Evolutionary conservation across 2,113 vertebrate genomes (phyloP).

Genomic region (Clupea harengus): DNA sequence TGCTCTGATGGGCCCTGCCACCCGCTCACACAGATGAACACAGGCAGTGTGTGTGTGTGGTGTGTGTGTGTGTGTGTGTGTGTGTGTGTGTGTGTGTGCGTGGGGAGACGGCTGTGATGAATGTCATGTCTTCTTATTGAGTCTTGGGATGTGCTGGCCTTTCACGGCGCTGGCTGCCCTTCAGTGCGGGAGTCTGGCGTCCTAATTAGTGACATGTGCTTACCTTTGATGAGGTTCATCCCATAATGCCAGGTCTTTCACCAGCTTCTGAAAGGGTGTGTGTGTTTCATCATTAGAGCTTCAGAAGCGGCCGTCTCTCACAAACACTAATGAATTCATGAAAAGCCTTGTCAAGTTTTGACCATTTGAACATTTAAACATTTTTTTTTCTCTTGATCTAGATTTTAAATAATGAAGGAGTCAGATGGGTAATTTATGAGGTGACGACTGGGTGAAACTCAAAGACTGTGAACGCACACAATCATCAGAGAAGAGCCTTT

Average conservation of each 20-base stretch:
- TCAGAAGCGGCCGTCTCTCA: neutral
- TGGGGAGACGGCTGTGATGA: neutral
- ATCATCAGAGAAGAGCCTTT: neutral
- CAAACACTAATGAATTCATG: neutral
- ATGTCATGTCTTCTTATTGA: neutral
- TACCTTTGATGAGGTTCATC: neutral
- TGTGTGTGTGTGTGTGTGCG: neutral
- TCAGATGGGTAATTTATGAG: slow-evolving; percentile 62
- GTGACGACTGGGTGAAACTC: slow-evolving; percentile 32
- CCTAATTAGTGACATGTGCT: neutral
- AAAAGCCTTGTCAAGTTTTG: neutral
- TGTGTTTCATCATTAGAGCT: neutral
- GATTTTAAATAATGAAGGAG: slow-evolving; percentile 29
- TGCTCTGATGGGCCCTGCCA: neutral
- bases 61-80: slow-evolving; percentile 2
- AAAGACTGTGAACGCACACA: neutral
- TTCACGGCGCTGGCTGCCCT: neutral
- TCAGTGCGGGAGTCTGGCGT: neutral
- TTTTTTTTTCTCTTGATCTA: neutral
- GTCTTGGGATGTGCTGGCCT: neutral
- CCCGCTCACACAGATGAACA: neutral
- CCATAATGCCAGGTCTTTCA: neutral
- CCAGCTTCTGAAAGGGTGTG: neutral
- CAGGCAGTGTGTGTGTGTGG: slow-evolving; percentile 6
- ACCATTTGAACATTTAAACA: neutral